Evolutionary conservation across 2,888 invertebrate species (phyloP), one percentile per base, ranked within the genome.

Genomic region (Sturmia bella): DNA sequence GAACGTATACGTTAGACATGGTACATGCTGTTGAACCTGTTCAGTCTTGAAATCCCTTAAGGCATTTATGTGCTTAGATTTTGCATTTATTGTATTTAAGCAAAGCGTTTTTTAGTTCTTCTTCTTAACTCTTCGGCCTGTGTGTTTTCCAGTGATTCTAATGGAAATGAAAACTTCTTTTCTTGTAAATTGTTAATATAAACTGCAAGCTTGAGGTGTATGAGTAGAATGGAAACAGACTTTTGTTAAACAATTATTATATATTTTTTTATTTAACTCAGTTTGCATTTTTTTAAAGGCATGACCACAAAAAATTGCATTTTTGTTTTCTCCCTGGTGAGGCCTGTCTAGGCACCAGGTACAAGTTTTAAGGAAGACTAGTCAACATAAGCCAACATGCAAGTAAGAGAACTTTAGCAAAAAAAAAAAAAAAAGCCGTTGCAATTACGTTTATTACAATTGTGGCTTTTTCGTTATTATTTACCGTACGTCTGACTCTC

Each of bases 381-480:
- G 41, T 27, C 17, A 57, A 43, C 56, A 43, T 50, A 43, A 43
- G 32, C n/a, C n/a, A n/a, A n/a, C 15, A 24, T 21, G 64, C 15
- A 69, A 54, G 52, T 21, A 48, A 61, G 37, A 69, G 43, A 27
- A 32, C n/a, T 56, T 68, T 50, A 21, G 5, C 6, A 17, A 39
- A 15, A 59, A 43, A 56, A 66, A 70, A 21, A 63, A 15, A 64
- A 39, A 66, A 72, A 72, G 48, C 37, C 78, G 73, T 72, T 78
- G 78, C 83, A 84, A 84, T 84, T 84, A 82, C 72, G 84, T 69
- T 80, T 77, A 83, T 84, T 76, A 79, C 68, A 73, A 79, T 79
- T 82, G 78, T 75, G 70, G 73, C 59, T 81, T 73, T 68, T 52
- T 61, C 59, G 17, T 45, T 66, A 43, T 59, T 70, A 48, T 75